phyloP scores from a whole-genome alignment of 2,888 invertebrate species.

The Dermolepida albohirtum region DNA sequence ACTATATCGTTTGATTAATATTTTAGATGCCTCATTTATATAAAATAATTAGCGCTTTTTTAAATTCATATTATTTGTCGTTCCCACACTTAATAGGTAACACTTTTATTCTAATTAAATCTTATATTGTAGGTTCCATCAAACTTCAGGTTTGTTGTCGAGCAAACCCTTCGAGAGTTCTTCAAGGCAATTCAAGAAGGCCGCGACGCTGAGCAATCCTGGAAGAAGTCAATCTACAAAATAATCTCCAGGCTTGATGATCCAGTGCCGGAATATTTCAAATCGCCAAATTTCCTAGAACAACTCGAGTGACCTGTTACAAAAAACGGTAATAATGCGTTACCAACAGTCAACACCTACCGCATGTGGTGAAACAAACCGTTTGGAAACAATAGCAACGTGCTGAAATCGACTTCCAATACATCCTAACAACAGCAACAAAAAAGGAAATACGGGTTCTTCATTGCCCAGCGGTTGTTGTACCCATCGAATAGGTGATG shows the following conservation, averaged over 20 bases:
- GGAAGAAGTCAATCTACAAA: slow-evolving; percentile 99
- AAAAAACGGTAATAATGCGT: slow-evolving; percentile 53
- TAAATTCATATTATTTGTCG: neutral
- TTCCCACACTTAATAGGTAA: neutral
- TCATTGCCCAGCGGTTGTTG: slow-evolving; percentile 12
- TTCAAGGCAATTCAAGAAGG: slow-evolving; percentile 97
- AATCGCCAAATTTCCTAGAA: slow-evolving; percentile 99
- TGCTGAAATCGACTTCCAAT: neutral
- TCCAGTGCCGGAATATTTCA: slow-evolving; percentile 99
- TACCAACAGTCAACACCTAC: slow-evolving; percentile 46
- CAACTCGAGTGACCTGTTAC: slow-evolving; percentile 85
- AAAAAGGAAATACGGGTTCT: slow-evolving; percentile 22
- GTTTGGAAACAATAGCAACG: slow-evolving; percentile 3
- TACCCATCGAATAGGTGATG: slow-evolving; percentile 63
- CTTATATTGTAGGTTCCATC: slow-evolving; percentile 84
- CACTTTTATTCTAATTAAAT: neutral
- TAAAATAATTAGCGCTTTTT: neutral
- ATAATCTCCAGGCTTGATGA: slow-evolving; percentile 99
- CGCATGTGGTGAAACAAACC: slow-evolving; percentile 37
- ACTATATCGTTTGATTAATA: no score
- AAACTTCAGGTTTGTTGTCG: slow-evolving; percentile 96
- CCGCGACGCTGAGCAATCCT: slow-evolving; percentile 98
- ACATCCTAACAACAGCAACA: slow-evolving; percentile 1
- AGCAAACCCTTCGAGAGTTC: slow-evolving; percentile 98
- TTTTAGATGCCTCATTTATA: neutral